Conservation (phyloP, 1,140 invertebrate species). For the Asbolus verrucosus region DNA sequence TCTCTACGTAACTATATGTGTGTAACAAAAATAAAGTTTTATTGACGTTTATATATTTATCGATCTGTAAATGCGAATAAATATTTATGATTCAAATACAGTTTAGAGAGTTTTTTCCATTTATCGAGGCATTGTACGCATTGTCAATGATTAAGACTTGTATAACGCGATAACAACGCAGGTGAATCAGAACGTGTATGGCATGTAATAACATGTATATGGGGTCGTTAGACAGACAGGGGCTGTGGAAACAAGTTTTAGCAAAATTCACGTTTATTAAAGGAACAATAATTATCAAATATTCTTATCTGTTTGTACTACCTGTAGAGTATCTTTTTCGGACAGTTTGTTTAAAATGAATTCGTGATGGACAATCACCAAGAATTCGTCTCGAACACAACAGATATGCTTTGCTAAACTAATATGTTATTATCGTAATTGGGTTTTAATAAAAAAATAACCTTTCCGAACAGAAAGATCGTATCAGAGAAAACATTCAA, state of each 20-base stretch:
- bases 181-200: constrained; percentile 54
- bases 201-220: constrained; percentile 55
- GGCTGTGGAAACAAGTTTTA: constrained; percentile 39
- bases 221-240: constrained; percentile 51
- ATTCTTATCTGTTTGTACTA: constrained; percentile 39
- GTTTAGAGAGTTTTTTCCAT: too few relatives aligned
- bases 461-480: constrained; percentile 4
- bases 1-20: too few relatives aligned
- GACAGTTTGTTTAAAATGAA: constrained; percentile 51
- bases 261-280: not conserved
- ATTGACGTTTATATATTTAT: too few relatives aligned
- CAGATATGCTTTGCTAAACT: constrained; percentile 17
- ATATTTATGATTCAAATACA: too few relatives aligned
- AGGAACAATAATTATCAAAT: constrained; percentile 2
- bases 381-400: constrained; percentile 1
- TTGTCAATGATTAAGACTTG: constrained; percentile 27
- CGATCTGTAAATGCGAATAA: too few relatives aligned
- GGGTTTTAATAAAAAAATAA: constrained; percentile 10
- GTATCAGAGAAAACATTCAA: constrained; percentile 18
- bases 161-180: constrained; percentile 51
- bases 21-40: too few relatives aligned
- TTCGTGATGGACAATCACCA: constrained; percentile 41
- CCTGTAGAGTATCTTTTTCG: constrained; percentile 34
- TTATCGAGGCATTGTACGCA: not conserved
- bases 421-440: constrained; percentile 41